Conservation (phyloP, 2,113 vertebrate species). For the Geococcyx californianus region DNA sequence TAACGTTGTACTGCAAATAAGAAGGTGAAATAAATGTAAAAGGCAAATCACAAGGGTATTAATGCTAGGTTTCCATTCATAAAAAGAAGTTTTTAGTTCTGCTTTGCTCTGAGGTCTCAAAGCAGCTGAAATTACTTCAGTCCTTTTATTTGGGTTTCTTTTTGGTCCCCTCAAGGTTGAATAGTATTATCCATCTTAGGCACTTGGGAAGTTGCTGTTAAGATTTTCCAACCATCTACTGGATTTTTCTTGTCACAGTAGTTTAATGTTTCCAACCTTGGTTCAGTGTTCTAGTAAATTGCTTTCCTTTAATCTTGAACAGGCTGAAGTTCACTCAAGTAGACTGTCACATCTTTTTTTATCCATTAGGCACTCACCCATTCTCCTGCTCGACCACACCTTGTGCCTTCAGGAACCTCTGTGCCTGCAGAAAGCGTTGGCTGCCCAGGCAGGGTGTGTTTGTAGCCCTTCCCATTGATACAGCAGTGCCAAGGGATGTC, state of each 20-base stretch:
- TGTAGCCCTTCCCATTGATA: neutral
- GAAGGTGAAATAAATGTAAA: neutral
- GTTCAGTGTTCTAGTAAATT: neutral
- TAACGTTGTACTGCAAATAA: neutral
- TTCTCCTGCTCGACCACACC: accelerated
- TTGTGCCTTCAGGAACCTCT: neutral
- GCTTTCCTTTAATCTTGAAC: neutral
- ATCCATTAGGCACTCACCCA: accelerated
- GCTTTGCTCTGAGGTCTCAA: neutral
- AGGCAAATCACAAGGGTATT: neutral
- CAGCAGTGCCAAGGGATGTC: neutral
- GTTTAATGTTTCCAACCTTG: neutral
- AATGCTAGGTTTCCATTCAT: neutral
- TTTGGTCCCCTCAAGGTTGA: neutral
- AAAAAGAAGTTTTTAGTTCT: neutral
- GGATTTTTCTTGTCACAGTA: neutral
- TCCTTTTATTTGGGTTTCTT: neutral
- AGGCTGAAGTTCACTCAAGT: neutral
- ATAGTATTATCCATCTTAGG: neutral
- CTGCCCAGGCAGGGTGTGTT: neutral
- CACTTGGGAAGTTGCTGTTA: neutral
- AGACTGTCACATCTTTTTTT: neutral
- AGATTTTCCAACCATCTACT: neutral
- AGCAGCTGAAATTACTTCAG: neutral
- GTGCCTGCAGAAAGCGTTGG: neutral